These are phyloP conservation scores for Zophobas atratus DNA, from an alignment of 1,140 invertebrate genomes.

Conservation along the genomic window DNA sequence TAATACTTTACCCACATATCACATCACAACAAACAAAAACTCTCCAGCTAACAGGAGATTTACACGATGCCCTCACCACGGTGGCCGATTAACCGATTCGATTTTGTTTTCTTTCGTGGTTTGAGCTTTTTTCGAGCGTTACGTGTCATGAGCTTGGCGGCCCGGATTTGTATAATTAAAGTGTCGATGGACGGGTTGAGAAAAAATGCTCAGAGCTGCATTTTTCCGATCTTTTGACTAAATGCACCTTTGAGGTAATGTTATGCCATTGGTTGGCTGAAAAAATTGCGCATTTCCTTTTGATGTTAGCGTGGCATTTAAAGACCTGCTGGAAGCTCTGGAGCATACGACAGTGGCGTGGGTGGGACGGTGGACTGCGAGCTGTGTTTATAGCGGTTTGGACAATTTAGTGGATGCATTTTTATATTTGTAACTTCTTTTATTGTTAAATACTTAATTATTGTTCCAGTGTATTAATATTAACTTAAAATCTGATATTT, in stretches of 20 bases:
- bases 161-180: constrained; percentile 34
- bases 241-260: constrained; percentile 15
- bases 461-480: no score
- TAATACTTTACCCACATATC: constrained; percentile 30
- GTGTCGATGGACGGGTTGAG: constrained; percentile 19
- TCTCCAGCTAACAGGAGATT: neutral
- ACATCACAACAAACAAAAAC: neutral
- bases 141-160: constrained; percentile 33
- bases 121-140: neutral
- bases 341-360: neutral
- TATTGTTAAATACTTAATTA: no score
- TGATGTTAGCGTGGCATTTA: constrained; percentile 18
- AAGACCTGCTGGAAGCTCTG: neutral
- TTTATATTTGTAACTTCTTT: no score
- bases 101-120: constrained; percentile 9
- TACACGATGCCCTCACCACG: neutral
- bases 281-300: constrained; percentile 46
- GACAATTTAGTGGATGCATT: no score
- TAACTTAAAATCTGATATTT: no score
- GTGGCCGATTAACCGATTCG: constrained; percentile 12
- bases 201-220: constrained; percentile 13
- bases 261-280: constrained; percentile 28
- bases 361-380: no score
- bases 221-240: constrained; percentile 35
- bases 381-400: no score